Conservation (phyloP, 1,140 invertebrate species). For the Drosophila ananassae region DNA sequence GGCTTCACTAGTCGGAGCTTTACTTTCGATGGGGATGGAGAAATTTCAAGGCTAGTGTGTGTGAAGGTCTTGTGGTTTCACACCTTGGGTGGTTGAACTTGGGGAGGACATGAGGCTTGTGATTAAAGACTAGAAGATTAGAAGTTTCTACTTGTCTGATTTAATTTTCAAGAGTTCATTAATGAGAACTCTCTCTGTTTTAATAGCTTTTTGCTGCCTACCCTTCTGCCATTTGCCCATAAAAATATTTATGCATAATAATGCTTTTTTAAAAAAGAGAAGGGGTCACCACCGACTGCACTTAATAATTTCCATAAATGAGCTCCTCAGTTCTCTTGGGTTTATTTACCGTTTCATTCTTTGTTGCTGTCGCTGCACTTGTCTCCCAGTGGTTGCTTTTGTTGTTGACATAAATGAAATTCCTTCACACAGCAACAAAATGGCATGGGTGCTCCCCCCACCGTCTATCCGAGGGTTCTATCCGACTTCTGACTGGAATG, state of each 20-base stretch:
- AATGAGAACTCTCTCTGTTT: not conserved
- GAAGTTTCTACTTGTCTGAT: too few relatives aligned
- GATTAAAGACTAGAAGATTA: too few relatives aligned
- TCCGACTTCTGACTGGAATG: constrained; percentile 59
- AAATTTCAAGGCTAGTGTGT: not conserved
- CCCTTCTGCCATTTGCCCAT: constrained; percentile 19
- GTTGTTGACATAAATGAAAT: constrained; percentile 51
- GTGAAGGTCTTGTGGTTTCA: constrained; percentile 29
- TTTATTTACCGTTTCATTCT: constrained; percentile 40
- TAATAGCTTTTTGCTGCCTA: not conserved
- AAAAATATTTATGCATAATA: constrained; percentile 50
- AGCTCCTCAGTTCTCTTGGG: constrained; percentile 42
- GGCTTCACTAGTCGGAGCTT: not conserved
- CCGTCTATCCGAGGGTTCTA: constrained; percentile 3
- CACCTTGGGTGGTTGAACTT: constrained; percentile 6
- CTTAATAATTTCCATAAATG: constrained; percentile 64
- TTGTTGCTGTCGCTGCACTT: constrained; percentile 40
- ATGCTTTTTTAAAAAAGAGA: constrained; percentile 19
- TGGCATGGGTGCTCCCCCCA: constrained; percentile 23
- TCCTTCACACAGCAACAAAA: constrained; percentile 60
- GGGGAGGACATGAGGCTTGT: not conserved
- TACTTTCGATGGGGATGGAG: not conserved
- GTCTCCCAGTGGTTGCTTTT: constrained; percentile 10
- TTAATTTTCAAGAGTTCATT: too few relatives aligned
- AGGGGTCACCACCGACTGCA: constrained; percentile 31